Base-by-base conservation (phyloP, 2,888 invertebrate genomes). In the Chouioia cunea region DNA sequence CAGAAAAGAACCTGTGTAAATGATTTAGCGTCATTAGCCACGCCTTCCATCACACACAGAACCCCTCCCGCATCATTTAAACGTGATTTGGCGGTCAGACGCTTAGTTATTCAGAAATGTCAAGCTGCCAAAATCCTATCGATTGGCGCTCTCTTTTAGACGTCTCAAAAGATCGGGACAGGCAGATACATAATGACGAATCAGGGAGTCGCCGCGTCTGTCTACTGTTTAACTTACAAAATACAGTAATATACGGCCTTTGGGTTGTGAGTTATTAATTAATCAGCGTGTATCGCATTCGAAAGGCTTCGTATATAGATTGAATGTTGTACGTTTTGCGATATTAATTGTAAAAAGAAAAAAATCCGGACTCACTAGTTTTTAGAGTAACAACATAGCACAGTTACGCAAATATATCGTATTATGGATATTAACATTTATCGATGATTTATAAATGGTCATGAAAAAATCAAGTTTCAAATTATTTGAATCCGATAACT, bases 91-190 rank as follows among this genome's bases (percentile, higher is more conserved):
- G 20, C 18, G 18, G 56, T 18, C 43, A 23, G 10, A 27, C 22
- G 15, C 47, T 56, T 23, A 56, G 47, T 62, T 67, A 36, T 36
- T 36, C 60, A 54, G 18, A 44, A 48, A 20, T 57, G 20, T 23
- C 50, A 47, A 56, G 43, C 63, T 4, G 14, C 36, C 36, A 36
- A 36, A 46, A 59, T 59, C 59, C 23, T 43, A 47, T 16, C n/a
- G 59, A 48, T 22, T 65, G 15, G 23, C 15, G 52, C 52, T 59
- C 58, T 60, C 59, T 12, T 43, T 22, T 20, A 12, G 20, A 2
- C 20, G 46, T 53, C 27, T 36, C 36, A n/a, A 16, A 67, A 62
- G 67, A 67, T 64, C 64, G 57, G 67, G 54, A 64, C 67, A 64
- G 12, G 23, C 36, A 62, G 57, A 66, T 63, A 36, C 1, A 63